These are phyloP conservation scores for Lepidocyrtinus sp. DNA, from an alignment of 2,888 invertebrate genomes.

Conservation along the genomic window DNA sequence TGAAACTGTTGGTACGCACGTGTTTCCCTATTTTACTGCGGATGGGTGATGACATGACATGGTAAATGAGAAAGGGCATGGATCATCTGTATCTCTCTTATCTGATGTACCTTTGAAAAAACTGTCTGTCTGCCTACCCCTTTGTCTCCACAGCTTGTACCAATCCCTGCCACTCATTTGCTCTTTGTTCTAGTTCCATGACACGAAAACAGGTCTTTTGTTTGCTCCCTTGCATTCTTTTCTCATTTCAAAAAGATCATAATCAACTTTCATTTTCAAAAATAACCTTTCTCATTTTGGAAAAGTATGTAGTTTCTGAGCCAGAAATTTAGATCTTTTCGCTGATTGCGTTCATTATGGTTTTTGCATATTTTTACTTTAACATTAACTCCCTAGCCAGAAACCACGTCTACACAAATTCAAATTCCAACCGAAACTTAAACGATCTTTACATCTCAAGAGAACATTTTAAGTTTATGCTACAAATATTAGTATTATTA, in stretches of 20 bases:
- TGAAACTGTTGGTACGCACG: neutral
- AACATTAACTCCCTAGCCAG: neutral
- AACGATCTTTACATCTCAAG: neutral
- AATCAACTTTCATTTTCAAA: constrained; percentile 1
- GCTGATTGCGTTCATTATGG: neutral
- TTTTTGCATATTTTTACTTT: neutral
- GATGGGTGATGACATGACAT: neutral
- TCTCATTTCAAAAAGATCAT: constrained; percentile 2
- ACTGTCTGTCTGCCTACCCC: constrained; percentile 8
- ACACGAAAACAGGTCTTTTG: too few species aligned
- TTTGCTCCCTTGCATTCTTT: neutral
- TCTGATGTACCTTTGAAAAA: neutral
- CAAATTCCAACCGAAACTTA: neutral
- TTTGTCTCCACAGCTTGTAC: neutral
- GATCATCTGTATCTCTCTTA: too few species aligned
- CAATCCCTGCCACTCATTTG: too few species aligned
- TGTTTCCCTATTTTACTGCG: neutral
- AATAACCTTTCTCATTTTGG: neutral
- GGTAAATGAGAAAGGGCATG: neutral
- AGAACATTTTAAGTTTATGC: neutral
- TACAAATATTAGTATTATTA: neutral
- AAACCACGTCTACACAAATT: neutral
- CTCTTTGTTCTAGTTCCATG: too few species aligned
- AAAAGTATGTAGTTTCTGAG: constrained; percentile 1
- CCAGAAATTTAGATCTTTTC: neutral